Evolutionary conservation across 1,140 invertebrate genomes (phyloP).

Genomic region (Drosophila persimilis): DNA sequence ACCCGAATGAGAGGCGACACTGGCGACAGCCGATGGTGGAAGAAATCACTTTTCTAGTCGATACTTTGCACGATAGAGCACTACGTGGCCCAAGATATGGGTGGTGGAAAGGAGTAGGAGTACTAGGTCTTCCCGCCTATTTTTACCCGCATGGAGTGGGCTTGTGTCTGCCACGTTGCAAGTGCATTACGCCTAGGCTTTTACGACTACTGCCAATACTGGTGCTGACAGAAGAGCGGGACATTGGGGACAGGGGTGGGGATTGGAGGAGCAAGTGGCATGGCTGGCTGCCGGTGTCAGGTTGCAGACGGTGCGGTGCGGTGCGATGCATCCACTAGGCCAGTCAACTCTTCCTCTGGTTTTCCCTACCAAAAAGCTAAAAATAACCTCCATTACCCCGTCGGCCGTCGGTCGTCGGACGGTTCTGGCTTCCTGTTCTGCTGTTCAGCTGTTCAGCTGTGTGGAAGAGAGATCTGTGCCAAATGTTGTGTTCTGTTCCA

Average conservation of each 20-base stretch:
- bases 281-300: conserved; percentile 47
- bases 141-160: conserved; percentile 61
- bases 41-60: too few relatives aligned
- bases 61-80: too few relatives aligned
- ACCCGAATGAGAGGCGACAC: too few relatives aligned
- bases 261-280: conserved; percentile 37
- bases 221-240: neutral
- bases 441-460: conserved; percentile 40
- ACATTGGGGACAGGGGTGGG: neutral
- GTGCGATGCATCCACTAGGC: neutral
- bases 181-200: conserved; percentile 57
- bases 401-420: neutral
- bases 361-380: conserved; percentile 49
- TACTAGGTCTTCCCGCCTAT: conserved; percentile 36
- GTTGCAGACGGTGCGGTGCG: conserved; percentile 20
- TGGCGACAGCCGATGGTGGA: too few relatives aligned
- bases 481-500: conserved; percentile 47
- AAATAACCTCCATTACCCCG: conserved; percentile 57
- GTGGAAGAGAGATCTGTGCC: conserved; percentile 62
- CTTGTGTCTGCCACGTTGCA: conserved; percentile 39
- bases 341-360: conserved; percentile 59
- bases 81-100: too few relatives aligned
- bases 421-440: conserved; percentile 64
- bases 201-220: conserved; percentile 2
- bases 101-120: too few relatives aligned